Evolutionary conservation across 2,888 invertebrate species (phyloP), one percentile per base, ranked within the genome.

Genomic region (Tetheella fluctuosa): DNA sequence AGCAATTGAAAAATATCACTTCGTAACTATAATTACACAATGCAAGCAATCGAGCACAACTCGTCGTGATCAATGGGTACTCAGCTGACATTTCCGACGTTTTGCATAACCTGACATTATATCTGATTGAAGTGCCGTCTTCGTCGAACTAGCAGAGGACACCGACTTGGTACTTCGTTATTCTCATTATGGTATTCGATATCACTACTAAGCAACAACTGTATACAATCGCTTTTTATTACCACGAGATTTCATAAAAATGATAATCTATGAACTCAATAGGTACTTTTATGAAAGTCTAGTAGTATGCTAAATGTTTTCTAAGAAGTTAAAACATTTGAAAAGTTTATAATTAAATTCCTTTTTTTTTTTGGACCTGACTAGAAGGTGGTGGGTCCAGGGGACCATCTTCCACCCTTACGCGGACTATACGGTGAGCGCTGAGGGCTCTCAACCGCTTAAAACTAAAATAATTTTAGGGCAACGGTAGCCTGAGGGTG

Each of bases 61-160:
- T 65, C 57, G 59, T 63, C 73, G 71, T 76, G 80, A 75, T 81
- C 76, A 76, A 75, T 77, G 64, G 67, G 63, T 69, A 71, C 57
- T 59, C 59, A 59, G 68, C 79, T 85, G 83, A 84, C 84, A 84
- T 85, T 86, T 86, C 79, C 75, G 77, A 73, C 69, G 79, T 77
- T 86, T 87, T 84, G 84, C 86, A 84, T 84, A 86, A 86, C 81
- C 76, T 83, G 85, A 81, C 83, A 86, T 86, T 86, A 81, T 28
- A 71, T 63, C 70, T 81, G 80, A 83, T 82, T 81, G 81, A 79
- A 80, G 82, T 77, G 69, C 71, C 76, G 68, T 78, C 78, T 78
- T 73, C 70, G 59, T 73, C 70, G 59, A 61, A 69, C 66, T 61
- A 62, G 55, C 65, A 57, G 73, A 76, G 74, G 76, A 79, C 77